Base-by-base conservation (phyloP, 1,140 invertebrate species). In the Bombus superbus region DNA sequence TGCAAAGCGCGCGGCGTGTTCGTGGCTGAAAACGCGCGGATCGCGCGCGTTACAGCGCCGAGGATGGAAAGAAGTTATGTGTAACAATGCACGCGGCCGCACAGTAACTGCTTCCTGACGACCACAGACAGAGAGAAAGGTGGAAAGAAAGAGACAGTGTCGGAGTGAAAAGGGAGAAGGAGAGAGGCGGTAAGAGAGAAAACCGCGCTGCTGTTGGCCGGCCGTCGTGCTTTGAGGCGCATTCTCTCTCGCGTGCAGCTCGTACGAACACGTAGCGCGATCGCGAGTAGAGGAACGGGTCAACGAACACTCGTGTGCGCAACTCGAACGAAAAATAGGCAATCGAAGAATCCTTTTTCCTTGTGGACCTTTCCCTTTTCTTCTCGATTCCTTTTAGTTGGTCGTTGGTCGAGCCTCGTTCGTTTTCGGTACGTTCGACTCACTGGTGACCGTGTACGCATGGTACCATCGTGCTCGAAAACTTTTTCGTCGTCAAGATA, bases 11-110 rank as follows among this genome's bases (percentile, higher is more conserved):
- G 90, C 78, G 81, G 74, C 74, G 64, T 13, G 77, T 88, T 53
- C 82, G 86, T 66, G 73, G 88, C 47, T 88, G 59, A 80, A 89
- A 86, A 78, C 86, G 85, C 79, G 88, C 68, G 78, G 77, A 81
- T 87, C 86, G 83, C 86, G 25, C 74, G 83, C 86, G 69, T 89
- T 86, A 83, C 88, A 80, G 83, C 86, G 81, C 71, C 68, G 62
- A 73, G 78, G 87, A 76, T 78, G 73, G 62, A 85, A 90, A 87
- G 89, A 85, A 90, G 83, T 89, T 86, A 89, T 90, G 85, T 90
- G 90, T 91, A 90, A 91, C 90, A 88, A 90, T 90, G 87, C 86
- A 68, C 81, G 73, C 62, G 38, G 85, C 76, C 25, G 68, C 86
- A 44, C 83, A 64, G 81, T 88, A 86, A 91, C 72, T 81, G 75